Evolutionary conservation across 2,797 vertebrate genomes (phyloP).

Genomic region (Emydoidea blandingii): DNA sequence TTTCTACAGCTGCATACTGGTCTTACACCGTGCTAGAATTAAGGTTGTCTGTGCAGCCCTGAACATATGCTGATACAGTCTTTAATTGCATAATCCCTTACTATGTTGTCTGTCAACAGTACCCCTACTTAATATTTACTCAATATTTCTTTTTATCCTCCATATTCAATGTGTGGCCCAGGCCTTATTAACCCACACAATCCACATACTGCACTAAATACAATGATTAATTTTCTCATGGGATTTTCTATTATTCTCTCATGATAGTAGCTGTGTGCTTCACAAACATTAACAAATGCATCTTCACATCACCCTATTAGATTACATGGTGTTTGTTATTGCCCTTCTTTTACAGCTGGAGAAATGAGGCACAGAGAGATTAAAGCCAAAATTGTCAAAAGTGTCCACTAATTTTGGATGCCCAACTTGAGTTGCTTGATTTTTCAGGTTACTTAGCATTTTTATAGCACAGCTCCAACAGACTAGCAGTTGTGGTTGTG

Average conservation of each 20-base stretch:
- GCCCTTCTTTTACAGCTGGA: neutral
- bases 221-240: neutral
- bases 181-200: neutral
- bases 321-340: neutral
- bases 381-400: neutral
- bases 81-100: neutral
- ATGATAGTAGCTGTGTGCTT: neutral
- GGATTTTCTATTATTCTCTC: neutral
- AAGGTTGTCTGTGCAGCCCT: neutral
- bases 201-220: rapidly evolving
- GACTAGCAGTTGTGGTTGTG: neutral
- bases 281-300: neutral
- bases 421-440: neutral
- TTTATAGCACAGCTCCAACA: neutral
- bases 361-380: neutral
- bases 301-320: neutral
- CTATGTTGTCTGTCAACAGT: neutral
- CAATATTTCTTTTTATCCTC: neutral
- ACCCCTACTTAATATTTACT: neutral
- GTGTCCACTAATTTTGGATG: neutral
- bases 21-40: neutral
- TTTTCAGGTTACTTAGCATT: neutral
- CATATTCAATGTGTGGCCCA: neutral
- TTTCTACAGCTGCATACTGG: neutral
- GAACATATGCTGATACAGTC: neutral